These are phyloP conservation scores for Anoplolepis gracilipes DNA, from an alignment of 1,140 invertebrate genomes.

Conservation along the genomic window DNA sequence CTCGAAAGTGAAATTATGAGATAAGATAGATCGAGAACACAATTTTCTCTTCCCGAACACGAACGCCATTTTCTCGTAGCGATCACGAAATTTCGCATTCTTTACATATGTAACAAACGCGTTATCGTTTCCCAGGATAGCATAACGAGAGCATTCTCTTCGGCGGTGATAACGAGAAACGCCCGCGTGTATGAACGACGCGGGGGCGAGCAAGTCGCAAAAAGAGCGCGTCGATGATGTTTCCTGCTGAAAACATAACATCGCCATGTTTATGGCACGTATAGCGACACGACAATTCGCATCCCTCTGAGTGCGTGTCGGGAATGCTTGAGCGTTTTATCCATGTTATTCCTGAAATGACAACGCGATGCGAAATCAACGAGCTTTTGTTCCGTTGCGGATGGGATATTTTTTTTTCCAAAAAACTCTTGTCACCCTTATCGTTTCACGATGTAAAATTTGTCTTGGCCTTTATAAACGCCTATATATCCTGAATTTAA, in stretches of 20 bases:
- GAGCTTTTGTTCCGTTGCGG: neutral
- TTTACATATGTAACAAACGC: neutral
- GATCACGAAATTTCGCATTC: neutral
- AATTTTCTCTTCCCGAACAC: neutral
- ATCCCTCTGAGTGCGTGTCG: too few relatives aligned
- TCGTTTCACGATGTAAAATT: neutral
- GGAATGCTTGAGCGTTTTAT: neutral
- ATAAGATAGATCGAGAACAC: neutral
- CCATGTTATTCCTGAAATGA: slow-evolving; percentile 24
- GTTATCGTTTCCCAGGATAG: neutral
- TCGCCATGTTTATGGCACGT: slow-evolving; percentile 65
- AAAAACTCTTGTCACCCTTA: neutral
- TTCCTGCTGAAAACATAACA: slow-evolving; percentile 70
- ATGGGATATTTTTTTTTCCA: neutral
- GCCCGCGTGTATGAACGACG: slow-evolving; percentile 34
- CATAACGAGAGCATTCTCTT: slow-evolving; percentile 13
- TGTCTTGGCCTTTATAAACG: too few relatives aligned
- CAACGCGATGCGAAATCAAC: neutral
- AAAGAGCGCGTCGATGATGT: slow-evolving; percentile 58
- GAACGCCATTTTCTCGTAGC: neutral
- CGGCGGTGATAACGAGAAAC: neutral
- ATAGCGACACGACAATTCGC: slow-evolving; percentile 63
- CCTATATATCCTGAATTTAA: neutral
- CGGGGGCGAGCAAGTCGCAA: slow-evolving; percentile 52
- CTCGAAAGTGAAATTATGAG: neutral